Evolutionary conservation across 2,113 vertebrate genomes (phyloP).

Genomic region (Bujurquina vittata): DNA sequence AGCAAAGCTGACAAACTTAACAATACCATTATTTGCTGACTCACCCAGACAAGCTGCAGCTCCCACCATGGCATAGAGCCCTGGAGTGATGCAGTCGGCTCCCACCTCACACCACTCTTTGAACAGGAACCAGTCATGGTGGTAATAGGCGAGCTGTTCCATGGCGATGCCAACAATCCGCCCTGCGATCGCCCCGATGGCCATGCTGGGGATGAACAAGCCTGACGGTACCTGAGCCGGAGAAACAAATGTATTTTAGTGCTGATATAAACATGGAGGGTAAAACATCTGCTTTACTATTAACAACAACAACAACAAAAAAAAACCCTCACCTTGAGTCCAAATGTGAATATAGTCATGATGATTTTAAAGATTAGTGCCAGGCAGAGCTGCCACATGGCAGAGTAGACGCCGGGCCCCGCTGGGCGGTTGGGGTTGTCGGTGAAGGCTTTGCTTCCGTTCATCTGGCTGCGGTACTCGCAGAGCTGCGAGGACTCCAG

Average conservation of each 20-base stretch:
- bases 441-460: conserved; percentile 89
- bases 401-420: conserved; percentile 93
- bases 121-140: conserved; percentile 98
- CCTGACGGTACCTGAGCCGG: conserved; percentile 89
- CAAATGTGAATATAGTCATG: conserved; percentile 99
- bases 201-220: conserved; percentile 99
- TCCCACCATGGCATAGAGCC: conserved; percentile 98
- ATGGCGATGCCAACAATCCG: conserved; percentile 96
- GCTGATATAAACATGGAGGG: fast-evolving
- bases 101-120: conserved; percentile 98
- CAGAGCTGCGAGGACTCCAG: conserved; percentile 96
- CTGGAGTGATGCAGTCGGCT: conserved; percentile 96
- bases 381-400: conserved; percentile 97
- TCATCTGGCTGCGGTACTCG: conserved; percentile 96
- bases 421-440: conserved; percentile 91
- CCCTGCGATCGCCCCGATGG: conserved; percentile 96
- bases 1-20: not conserved
- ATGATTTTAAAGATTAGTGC: conserved; percentile 98
- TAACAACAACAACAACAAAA: no score
- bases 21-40: conserved; percentile 21
- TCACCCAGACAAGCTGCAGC: conserved; percentile 96
- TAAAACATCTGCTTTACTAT: not conserved
- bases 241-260: not conserved
- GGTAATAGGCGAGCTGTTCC: conserved; percentile 96
- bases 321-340: conserved; percentile 88